phyloP scores from a whole-genome alignment of 2,113 vertebrate species.

The Zosterops hypoxanthus region DNA sequence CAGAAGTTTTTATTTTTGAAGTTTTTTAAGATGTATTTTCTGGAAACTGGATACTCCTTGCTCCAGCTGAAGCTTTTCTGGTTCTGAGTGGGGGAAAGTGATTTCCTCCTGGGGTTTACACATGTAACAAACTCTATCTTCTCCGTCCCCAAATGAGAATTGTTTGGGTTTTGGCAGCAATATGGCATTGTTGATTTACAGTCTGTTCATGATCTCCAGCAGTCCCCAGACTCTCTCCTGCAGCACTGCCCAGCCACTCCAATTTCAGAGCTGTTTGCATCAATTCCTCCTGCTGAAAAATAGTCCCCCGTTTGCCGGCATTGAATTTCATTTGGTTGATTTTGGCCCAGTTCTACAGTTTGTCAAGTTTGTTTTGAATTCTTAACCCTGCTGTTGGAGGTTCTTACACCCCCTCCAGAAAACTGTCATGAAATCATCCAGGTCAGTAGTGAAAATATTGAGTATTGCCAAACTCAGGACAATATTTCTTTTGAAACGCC shows the following conservation, averaged over 20 bases:
- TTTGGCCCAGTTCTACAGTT: background rate
- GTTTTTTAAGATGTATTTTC: background rate
- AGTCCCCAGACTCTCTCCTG: background rate
- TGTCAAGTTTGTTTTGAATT: background rate
- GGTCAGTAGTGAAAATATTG: background rate
- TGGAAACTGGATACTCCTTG: background rate
- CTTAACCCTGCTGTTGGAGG: background rate
- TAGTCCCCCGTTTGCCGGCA: background rate
- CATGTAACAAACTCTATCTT: background rate
- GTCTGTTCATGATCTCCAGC: background rate
- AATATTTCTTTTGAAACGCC: background rate
- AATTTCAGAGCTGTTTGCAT: background rate
- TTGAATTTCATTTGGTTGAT: background rate
- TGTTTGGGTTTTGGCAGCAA: background rate
- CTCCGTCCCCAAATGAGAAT: background rate
- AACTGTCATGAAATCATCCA: background rate
- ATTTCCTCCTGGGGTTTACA: background rate
- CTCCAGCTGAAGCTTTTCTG: slow-evolving; percentile 14
- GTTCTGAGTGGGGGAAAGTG: background rate
- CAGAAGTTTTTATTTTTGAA: background rate
- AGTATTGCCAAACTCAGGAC: background rate
- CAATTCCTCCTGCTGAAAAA: background rate
- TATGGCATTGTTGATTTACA: slow-evolving; percentile 9
- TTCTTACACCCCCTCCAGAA: background rate
- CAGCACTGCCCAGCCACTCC: background rate